Percentiles rank a stretch among this genome's conserved stretches.
Evolutionary conservation across 1,140 invertebrate species (phyloP).

Genomic region (Campoletis sonorensis): DNA sequence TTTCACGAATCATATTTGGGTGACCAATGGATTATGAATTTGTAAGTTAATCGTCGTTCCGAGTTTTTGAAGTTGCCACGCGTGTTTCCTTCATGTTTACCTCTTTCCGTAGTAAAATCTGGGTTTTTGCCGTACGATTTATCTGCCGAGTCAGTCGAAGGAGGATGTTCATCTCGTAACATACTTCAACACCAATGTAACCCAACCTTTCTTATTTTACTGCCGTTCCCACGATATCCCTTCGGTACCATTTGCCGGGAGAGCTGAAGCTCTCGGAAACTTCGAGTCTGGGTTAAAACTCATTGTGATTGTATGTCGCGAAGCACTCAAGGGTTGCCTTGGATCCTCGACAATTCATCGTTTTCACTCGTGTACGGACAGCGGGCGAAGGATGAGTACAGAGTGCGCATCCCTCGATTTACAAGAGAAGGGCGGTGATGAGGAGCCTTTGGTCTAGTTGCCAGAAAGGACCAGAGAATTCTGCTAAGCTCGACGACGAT

Average conservation of each 20-base stretch:
- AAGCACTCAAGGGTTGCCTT: not conserved
- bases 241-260: not conserved
- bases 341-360: slow-evolving; percentile 1
- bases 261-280: not conserved
- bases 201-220: slow-evolving; percentile 18
- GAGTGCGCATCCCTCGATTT: slow-evolving; percentile 35
- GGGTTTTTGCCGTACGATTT: not conserved
- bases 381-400: slow-evolving; percentile 5
- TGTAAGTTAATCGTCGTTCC: not conserved
- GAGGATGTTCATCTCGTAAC: not conserved
- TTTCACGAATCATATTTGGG: no score
- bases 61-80: not conserved
- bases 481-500: slow-evolving; percentile 20
- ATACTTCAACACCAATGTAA: not conserved
- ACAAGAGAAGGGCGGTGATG: slow-evolving; percentile 57
- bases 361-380: not conserved
- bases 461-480: slow-evolving; percentile 1
- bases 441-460: slow-evolving; percentile 29
- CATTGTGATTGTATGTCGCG: slow-evolving; percentile 24
- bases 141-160: slow-evolving; percentile 22
- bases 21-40: not conserved
- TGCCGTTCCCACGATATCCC: not conserved
- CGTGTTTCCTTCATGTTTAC: not conserved
- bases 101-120: not conserved
- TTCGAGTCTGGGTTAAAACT: not conserved